Evolutionary conservation across 2,888 invertebrate species (phyloP).

Genomic region (Agonopterix alstromeriana): DNA sequence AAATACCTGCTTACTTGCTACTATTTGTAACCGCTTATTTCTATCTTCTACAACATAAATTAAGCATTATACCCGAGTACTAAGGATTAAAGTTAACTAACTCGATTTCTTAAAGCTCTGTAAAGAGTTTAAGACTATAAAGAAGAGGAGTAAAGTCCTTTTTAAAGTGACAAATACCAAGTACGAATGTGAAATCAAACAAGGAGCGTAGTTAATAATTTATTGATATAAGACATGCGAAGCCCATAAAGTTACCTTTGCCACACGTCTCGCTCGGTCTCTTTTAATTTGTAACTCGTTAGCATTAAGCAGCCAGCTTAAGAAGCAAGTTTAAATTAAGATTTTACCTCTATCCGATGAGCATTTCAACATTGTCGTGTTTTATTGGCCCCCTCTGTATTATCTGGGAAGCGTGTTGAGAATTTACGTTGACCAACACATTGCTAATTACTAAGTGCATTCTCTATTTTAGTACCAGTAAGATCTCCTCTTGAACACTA

Average conservation of each 20-base stretch:
- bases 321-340: slow-evolving; percentile 52
- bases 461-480: neutral
- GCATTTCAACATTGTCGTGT: slow-evolving; percentile 33
- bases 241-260: slow-evolving; percentile 75
- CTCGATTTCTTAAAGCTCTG: slow-evolving; percentile 15
- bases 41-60: slow-evolving; percentile 45
- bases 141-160: slow-evolving; percentile 44
- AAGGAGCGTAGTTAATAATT: slow-evolving; percentile 74
- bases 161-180: slow-evolving; percentile 45
- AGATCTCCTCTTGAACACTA: too few species aligned
- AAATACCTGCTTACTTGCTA: slow-evolving; percentile 48
- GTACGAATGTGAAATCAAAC: slow-evolving; percentile 68
- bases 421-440: slow-evolving; percentile 25
- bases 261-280: slow-evolving; percentile 69
- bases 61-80: slow-evolving; percentile 46
- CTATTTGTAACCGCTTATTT: slow-evolving; percentile 38
- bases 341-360: slow-evolving; percentile 42
- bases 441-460: neutral
- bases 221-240: slow-evolving; percentile 76
- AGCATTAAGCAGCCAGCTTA: slow-evolving; percentile 49
- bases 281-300: slow-evolving; percentile 75
- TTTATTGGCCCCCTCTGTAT: slow-evolving; percentile 25
- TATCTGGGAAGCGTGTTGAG: slow-evolving; percentile 25
- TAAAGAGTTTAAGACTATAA: slow-evolving; percentile 50
- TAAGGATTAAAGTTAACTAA: slow-evolving; percentile 58